Base-by-base conservation (phyloP, 2,888 invertebrate species). In the Formica aserva region DNA sequence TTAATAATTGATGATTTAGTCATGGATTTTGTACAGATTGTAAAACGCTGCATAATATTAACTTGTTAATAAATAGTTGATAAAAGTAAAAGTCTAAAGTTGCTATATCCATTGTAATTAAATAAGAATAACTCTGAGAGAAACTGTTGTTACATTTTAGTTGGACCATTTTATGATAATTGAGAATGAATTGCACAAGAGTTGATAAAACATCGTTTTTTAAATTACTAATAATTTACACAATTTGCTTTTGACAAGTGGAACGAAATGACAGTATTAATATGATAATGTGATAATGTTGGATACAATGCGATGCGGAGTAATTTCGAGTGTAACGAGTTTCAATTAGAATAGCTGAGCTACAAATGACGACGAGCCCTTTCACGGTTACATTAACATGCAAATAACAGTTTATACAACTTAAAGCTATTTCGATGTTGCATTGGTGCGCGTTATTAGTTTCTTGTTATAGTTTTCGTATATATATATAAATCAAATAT, bases 311-410 rank as follows among this genome's bases (percentile, higher is more conserved):
- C 77, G 62, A 75, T 41, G 84, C 48, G 62, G 77, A 82, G 82
- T 85, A 89, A 89, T 88, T 88, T 74, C 74, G 85, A 66, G 75
- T 85, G 78, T 88, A 88, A 88, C 77, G 85, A 84, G 78, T 88
- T 89, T 89, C 88, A 89, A 85, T 88, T 89, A 89, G 89, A 80
- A 74, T 67, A 76, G 38, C 55, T 77, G n/a, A 22, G 55, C 71
- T 72, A 84, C 67, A 88, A 88, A 88, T 84, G 84, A 78, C 66
- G 77, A 83, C 57, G 86, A 35, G 82, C 62, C 41, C 75, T 78
- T 63, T 82, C 55, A 69, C 38, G 22, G 22, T 76, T 75, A 62
- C 38, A 77, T 77, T 65, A 78, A 75, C 66, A 87, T 84, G 88
- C 86, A 88, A 87, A 87, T 87, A 72, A 57, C 32, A 18, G 29